Conservation (phyloP, 2,888 invertebrate species). For the Eugnorisma glareosa region DNA sequence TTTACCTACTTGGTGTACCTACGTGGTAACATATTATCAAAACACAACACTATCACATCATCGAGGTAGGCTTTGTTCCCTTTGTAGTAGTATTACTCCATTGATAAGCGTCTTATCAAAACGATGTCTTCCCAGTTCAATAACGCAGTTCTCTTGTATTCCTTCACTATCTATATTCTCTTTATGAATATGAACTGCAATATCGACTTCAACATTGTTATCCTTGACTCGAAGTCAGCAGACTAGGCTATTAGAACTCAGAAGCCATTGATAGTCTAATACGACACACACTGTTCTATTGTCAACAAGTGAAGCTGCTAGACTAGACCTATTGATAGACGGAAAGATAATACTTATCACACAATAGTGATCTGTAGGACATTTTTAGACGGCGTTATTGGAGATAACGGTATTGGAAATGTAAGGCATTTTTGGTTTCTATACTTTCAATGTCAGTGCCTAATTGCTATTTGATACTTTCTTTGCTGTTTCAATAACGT, state of each 20-base stretch:
- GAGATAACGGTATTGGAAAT: conserved; percentile 54
- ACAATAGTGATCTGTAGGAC: conserved; percentile 53
- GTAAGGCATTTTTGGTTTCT: conserved; percentile 33
- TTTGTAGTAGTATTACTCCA: not conserved
- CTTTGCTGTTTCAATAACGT: conserved; percentile 20
- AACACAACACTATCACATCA: conserved; percentile 10
- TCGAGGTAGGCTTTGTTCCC: not conserved
- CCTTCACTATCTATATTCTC: conserved; percentile 4
- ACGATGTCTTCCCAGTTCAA: conserved; percentile 24
- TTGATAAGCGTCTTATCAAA: conserved; percentile 5
- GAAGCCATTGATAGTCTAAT: conserved; percentile 58
- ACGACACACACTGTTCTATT: conserved; percentile 46
- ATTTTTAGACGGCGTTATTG: conserved; percentile 50
- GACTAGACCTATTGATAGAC: conserved; percentile 65
- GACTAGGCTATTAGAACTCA: conserved; percentile 35
- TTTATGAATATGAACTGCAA: conserved; percentile 26
- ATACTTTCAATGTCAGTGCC: conserved; percentile 18
- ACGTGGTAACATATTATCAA: not conserved
- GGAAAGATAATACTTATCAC: conserved; percentile 58
- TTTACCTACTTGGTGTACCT: no score
- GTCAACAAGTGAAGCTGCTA: conserved; percentile 60
- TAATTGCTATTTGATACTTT: conserved; percentile 57
- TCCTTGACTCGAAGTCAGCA: conserved; percentile 34
- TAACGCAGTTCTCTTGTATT: conserved; percentile 20
- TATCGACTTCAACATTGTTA: conserved; percentile 21